phyloP scores from a whole-genome alignment of 2,797 vertebrate species.

The Prionace glauca region DNA sequence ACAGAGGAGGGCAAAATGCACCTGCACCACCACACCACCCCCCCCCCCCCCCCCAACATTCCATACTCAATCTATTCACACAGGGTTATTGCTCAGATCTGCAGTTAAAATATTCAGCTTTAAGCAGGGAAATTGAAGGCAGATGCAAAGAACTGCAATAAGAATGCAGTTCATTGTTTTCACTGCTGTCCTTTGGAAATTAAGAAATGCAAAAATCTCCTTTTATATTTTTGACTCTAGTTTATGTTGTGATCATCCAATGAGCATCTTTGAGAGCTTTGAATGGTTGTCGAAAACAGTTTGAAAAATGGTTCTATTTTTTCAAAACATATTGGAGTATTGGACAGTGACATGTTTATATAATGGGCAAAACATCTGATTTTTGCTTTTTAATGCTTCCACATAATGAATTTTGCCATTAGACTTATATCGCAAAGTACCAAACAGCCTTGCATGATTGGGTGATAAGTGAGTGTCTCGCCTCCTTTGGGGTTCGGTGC shows the following conservation, averaged over 20 bases:
- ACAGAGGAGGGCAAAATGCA: no score
- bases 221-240: not conserved
- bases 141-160: not conserved
- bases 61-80: not conserved
- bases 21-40: no score
- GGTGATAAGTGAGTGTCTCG: not conserved
- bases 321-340: not conserved
- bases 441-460: not conserved
- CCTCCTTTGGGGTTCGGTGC: not conserved
- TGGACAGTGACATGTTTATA: not conserved
- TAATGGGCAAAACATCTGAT: not conserved
- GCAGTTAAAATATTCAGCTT: not conserved
- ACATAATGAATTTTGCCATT: not conserved
- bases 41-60: not conserved
- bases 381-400: not conserved
- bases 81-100: not conserved
- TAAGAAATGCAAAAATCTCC: not conserved
- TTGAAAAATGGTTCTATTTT: not conserved
- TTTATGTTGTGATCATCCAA: not conserved
- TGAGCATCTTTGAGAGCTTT: not conserved
- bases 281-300: not conserved
- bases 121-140: not conserved
- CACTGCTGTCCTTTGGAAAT: not conserved
- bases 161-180: no score
- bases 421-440: not conserved